Conservation (phyloP, 2,888 invertebrate species). For the Campoplex capitator region DNA sequence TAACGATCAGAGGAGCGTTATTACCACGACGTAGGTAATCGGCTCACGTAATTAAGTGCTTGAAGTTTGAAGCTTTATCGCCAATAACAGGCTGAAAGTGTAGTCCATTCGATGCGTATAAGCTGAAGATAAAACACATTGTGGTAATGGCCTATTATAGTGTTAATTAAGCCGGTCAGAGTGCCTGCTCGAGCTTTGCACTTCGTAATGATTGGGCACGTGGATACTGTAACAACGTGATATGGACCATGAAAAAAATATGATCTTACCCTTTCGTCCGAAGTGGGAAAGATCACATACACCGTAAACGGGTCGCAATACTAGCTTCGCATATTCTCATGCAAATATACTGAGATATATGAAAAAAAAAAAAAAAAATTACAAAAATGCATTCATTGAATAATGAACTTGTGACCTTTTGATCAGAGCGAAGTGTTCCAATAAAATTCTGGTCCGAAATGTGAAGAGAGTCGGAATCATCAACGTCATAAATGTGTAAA, state of each 20-base stretch:
- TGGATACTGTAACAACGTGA: neutral
- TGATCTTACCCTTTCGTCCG: neutral
- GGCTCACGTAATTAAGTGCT: conserved; percentile 2
- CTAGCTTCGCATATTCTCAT: too few species aligned
- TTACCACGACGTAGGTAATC: neutral
- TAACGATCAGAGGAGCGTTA: neutral
- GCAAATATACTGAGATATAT: too few species aligned
- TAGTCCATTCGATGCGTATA: conserved; percentile 5
- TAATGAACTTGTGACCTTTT: too few species aligned
- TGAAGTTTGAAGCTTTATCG: conserved; percentile 18
- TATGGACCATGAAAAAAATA: neutral
- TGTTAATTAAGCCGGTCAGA: conserved; percentile 18
- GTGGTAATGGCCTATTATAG: neutral
- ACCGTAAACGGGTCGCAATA: neutral
- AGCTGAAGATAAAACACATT: conserved; percentile 14
- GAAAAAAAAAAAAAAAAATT: neutral
- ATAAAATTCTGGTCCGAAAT: too few species aligned
- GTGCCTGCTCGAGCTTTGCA: neutral
- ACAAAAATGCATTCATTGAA: neutral
- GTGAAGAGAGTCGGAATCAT: too few species aligned
- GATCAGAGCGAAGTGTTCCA: too few species aligned
- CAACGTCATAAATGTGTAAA: too few species aligned
- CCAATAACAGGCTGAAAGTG: neutral
- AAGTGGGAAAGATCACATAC: neutral
- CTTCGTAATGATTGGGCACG: neutral